These are phyloP conservation scores for Zophobas atratus DNA, from an alignment of 1,140 invertebrate species.

Conservation along the genomic window DNA sequence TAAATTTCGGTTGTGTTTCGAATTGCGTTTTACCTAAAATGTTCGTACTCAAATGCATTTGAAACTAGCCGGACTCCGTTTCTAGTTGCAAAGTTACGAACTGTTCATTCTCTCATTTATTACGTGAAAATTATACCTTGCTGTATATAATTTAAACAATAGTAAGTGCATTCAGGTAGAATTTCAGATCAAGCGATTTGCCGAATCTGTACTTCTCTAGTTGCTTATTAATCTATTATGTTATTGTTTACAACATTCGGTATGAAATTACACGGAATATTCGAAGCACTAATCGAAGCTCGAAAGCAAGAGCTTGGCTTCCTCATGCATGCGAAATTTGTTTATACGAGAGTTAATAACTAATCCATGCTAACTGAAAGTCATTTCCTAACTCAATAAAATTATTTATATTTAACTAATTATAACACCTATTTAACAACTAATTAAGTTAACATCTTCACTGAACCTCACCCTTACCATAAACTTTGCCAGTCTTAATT, in stretches of 20 bases:
- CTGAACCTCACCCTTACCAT: conserved; percentile 13
- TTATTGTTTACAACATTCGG: conserved; percentile 48
- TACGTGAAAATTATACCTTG: no score
- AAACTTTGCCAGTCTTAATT: conserved; percentile 14
- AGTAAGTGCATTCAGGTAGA: conserved; percentile 20
- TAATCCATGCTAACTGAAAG: conserved; percentile 45
- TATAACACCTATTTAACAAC: conserved; percentile 12
- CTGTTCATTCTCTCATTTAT: neutral
- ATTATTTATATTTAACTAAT: conserved; percentile 45
- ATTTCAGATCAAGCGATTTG: conserved; percentile 14
- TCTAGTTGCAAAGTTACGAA: neutral
- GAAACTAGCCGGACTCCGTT: no score
- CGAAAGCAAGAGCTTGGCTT: conserved; percentile 36
- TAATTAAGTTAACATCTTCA: conserved; percentile 32
- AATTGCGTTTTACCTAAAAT: no score
- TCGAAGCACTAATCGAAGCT: conserved; percentile 47
- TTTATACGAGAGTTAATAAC: conserved; percentile 47
- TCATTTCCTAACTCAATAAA: conserved; percentile 28
- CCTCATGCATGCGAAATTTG: conserved; percentile 48
- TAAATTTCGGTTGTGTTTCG: no score
- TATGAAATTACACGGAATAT: conserved; percentile 48
- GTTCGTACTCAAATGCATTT: no score
- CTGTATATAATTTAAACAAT: conserved; percentile 1
- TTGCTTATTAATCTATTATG: conserved; percentile 50
- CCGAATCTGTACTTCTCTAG: conserved; percentile 43